A percentile compares a stretch with the other conserved stretches of the same genome.
phyloP scores from a whole-genome alignment of 35 echinoderm and acorn worm species.

The Patiria miniata region DNA sequence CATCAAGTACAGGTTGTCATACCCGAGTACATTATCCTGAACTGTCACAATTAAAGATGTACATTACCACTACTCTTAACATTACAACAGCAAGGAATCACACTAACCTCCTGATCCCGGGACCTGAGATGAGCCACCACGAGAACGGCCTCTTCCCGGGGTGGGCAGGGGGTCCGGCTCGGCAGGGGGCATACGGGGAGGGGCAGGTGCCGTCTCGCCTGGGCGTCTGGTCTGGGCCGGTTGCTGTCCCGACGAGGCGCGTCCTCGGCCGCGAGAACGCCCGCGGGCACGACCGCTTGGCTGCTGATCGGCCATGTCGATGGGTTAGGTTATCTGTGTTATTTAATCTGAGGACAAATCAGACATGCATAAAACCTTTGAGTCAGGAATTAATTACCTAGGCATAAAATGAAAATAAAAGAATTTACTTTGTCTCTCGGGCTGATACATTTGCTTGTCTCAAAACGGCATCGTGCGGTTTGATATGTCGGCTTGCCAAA shows the following conservation, averaged over 20 bases:
- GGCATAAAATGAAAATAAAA: too few species aligned
- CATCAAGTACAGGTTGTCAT: too few species aligned
- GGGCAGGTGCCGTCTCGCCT: not conserved
- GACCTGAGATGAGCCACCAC: not conserved
- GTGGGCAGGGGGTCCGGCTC: slow-evolving; percentile 13
- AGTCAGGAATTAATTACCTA: too few species aligned
- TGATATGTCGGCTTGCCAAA: too few species aligned
- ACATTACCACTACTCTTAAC: too few species aligned
- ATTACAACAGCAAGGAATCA: not conserved
- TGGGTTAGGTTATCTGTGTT: not conserved
- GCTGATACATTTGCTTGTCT: too few species aligned
- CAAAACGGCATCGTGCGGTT: too few species aligned
- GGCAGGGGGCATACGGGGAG: not conserved
- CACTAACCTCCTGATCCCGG: slow-evolving; percentile 10
- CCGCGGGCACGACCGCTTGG: not conserved
- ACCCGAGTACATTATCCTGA: too few species aligned
- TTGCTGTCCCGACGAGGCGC: not conserved
- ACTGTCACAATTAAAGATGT: too few species aligned
- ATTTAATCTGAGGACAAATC: too few species aligned
- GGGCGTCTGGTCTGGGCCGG: not conserved
- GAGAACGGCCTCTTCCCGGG: not conserved
- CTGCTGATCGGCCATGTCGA: slow-evolving; percentile 16
- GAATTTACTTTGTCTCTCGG: too few species aligned
- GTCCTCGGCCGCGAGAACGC: not conserved
- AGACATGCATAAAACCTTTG: too few species aligned